Percentiles rank a stretch among this genome's conserved stretches.
phyloP scores from a whole-genome alignment of 2,797 vertebrate species.

The Rhinichthys osculus region DNA sequence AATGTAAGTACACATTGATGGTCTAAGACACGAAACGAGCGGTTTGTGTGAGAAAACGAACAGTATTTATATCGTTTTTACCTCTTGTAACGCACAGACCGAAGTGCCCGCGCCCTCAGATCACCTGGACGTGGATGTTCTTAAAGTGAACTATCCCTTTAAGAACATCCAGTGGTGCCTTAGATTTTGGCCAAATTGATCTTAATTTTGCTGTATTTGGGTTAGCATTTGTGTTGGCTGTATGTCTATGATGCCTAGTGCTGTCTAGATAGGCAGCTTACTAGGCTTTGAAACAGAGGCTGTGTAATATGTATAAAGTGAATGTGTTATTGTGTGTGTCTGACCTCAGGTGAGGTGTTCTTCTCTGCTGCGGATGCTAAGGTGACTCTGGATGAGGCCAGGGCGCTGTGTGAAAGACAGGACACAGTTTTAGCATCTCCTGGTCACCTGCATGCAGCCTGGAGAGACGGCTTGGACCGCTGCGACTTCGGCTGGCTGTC shows the following conservation, averaged over 20 bases:
- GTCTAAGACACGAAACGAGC: too few relatives aligned
- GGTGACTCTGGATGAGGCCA: slow-evolving; percentile 84
- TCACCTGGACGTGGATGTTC: too few relatives aligned
- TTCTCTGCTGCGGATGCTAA: slow-evolving; percentile 74
- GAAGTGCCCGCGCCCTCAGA: too few relatives aligned
- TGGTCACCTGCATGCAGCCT: slow-evolving; percentile 89
- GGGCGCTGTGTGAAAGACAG: slow-evolving; percentile 72
- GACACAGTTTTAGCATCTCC: slow-evolving; percentile 81
- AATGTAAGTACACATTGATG: too few relatives aligned
- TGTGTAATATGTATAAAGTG: slow-evolving; percentile 49
- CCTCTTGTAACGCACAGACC: too few relatives aligned
- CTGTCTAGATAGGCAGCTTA: not conserved
- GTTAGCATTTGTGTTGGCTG: not conserved
- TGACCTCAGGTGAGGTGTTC: slow-evolving; percentile 85
- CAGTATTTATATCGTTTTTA: too few relatives aligned
- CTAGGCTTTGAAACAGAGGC: not conserved
- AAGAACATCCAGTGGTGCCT: slow-evolving; percentile 71
- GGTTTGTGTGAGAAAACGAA: too few relatives aligned
- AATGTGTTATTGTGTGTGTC: slow-evolving; percentile 70
- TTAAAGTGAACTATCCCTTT: too few relatives aligned
- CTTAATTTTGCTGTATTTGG: not conserved
- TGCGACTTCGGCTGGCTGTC: slow-evolving; percentile 93
- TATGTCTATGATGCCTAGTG: not conserved
- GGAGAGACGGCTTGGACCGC: slow-evolving; percentile 88
- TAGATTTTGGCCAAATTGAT: not conserved